phyloP scores from a whole-genome alignment of 2,113 vertebrate species.

The Calidris pygmaea region DNA sequence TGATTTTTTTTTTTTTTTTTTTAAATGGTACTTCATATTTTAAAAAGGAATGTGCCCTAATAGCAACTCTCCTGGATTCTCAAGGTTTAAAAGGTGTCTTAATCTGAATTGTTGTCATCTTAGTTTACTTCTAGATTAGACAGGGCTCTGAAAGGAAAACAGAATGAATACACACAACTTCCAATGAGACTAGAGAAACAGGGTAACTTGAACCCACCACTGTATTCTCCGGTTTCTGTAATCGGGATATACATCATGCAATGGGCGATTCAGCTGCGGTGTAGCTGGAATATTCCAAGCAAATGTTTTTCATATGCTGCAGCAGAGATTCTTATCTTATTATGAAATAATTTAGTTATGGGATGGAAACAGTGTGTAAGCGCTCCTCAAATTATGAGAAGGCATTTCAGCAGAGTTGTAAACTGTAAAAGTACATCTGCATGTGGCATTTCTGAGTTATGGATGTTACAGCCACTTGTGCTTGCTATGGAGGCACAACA shows the following conservation, averaged over 20 bases:
- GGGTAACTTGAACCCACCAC: not conserved
- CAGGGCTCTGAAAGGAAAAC: not conserved
- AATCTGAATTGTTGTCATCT: not conserved
- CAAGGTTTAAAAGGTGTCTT: not conserved
- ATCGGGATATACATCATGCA: not conserved
- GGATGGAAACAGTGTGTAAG: not conserved
- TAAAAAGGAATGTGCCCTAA: not conserved
- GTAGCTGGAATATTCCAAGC: not conserved
- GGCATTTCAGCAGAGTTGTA: not conserved
- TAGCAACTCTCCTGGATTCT: not conserved
- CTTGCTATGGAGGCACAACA: not conserved
- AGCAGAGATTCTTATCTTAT: conserved; percentile 32
- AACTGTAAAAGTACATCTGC: not conserved
- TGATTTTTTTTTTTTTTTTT: not conserved
- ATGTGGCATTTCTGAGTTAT: not conserved
- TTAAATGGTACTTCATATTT: not conserved
- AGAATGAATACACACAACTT: not conserved
- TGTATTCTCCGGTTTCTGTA: not conserved
- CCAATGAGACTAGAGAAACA: not conserved
- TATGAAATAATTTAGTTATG: conserved; percentile 21
- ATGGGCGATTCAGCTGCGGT: not conserved
- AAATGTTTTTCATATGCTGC: not conserved
- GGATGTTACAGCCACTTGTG: not conserved
- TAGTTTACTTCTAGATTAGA: not conserved
- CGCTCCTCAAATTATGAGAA: not conserved